Conservation (phyloP, 2,113 vertebrate genomes). For the Australoheros scitulus region DNA sequence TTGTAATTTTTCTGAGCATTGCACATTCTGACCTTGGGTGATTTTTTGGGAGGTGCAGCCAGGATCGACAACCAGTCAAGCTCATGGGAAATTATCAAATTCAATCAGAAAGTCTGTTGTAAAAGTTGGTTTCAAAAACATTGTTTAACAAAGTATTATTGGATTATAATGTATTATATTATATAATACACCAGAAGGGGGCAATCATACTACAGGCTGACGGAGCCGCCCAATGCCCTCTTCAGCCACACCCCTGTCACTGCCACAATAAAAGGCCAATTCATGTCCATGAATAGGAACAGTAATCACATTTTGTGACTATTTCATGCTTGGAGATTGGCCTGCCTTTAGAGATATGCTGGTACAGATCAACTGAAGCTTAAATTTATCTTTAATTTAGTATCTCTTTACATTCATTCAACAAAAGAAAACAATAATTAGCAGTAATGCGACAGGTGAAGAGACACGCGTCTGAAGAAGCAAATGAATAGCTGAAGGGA, state of each 20-base stretch:
- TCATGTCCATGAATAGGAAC: neutral
- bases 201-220: neutral
- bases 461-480: neutral
- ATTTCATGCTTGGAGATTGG: neutral
- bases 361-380: neutral
- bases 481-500: neutral
- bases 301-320: neutral
- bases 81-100: neutral
- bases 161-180: neutral
- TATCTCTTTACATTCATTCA: no score
- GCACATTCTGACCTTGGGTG: neutral
- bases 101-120: neutral
- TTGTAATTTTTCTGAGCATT: neutral
- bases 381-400: no score
- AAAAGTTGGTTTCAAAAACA: fast-evolving
- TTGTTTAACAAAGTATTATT: neutral
- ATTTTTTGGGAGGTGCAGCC: neutral
- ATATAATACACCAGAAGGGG: neutral
- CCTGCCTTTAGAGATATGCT: fast-evolving
- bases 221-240: neutral
- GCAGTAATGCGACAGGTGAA: neutral
- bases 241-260: neutral
- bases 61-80: neutral
- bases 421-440: neutral
- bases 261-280: neutral